These are phyloP conservation scores for Pungitius pungitius DNA, from an alignment of 2,113 vertebrate genomes.

Conservation along the genomic window DNA sequence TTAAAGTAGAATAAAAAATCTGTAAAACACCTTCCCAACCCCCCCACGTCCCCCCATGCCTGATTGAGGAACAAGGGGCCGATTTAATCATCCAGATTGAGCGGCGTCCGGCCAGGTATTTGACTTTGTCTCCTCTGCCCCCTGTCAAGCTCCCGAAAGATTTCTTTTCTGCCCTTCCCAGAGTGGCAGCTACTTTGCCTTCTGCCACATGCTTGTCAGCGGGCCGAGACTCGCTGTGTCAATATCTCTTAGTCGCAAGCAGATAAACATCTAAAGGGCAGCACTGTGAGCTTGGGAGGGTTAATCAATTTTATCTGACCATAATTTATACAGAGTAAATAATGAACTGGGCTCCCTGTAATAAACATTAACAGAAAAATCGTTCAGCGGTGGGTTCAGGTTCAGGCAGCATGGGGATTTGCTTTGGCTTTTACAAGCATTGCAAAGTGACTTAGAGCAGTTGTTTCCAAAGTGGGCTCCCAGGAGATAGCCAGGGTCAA, in stretches of 20 bases:
- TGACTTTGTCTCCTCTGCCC: constrained; percentile 48
- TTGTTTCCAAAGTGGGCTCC: constrained; percentile 16
- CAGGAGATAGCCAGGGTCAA: not conserved
- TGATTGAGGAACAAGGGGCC: constrained; percentile 15
- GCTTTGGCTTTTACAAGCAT: constrained; percentile 32
- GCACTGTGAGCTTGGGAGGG: constrained; percentile 45
- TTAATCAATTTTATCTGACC: constrained; percentile 74
- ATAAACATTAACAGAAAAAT: constrained; percentile 65
- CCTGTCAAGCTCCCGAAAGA: constrained; percentile 25
- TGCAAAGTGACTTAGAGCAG: constrained; percentile 22
- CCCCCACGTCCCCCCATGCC: not conserved
- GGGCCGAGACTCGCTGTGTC: constrained; percentile 51
- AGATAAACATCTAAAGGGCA: constrained; percentile 70
- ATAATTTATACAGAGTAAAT: constrained; percentile 78
- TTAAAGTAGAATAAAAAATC: constrained; percentile 5
- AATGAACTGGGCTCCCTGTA: constrained; percentile 68
- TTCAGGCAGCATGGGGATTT: constrained; percentile 23
- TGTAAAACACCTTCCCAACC: not conserved
- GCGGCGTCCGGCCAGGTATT: constrained; percentile 36
- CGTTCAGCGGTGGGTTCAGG: constrained; percentile 22
- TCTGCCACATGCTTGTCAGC: constrained; percentile 62
- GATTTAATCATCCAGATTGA: constrained; percentile 49
- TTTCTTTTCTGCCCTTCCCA: constrained; percentile 44
- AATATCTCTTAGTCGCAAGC: constrained; percentile 66
- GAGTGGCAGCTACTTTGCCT: constrained; percentile 63